A percentile compares a stretch with the other conserved stretches of the same genome.
These are phyloP conservation scores for Lutraria rhynchaena DNA, from an alignment of 1,140 invertebrate species.

Conservation along the genomic window DNA sequence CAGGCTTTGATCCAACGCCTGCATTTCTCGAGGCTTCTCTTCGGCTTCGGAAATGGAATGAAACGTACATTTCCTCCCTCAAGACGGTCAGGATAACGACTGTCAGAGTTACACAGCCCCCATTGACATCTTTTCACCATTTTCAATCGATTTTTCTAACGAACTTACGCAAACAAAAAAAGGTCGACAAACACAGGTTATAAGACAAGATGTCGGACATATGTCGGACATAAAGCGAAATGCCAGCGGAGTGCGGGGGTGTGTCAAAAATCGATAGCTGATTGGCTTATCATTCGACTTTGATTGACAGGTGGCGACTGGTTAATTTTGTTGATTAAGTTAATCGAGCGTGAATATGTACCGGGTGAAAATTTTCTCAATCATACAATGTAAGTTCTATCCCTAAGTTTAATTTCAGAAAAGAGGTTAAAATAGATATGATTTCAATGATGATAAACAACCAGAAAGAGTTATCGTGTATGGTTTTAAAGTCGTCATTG, in stretches of 20 bases:
- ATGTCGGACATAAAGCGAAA: background rate
- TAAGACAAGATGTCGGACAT: background rate
- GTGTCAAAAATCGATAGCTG: background rate
- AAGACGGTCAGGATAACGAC: slow-evolving; percentile 52
- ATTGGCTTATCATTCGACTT: background rate
- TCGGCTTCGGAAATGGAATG: slow-evolving; percentile 65
- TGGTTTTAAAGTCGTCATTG: too few relatives aligned
- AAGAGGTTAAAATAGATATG: too few relatives aligned
- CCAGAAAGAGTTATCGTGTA: too few relatives aligned
- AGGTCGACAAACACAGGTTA: too few relatives aligned
- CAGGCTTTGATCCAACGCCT: slow-evolving; percentile 65
- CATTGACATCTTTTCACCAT: slow-evolving; percentile 53
- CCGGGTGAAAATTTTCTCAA: too few relatives aligned
- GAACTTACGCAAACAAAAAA: too few relatives aligned
- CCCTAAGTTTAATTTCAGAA: too few relatives aligned
- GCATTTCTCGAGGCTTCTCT: slow-evolving; percentile 62
- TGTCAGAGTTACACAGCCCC: slow-evolving; percentile 45
- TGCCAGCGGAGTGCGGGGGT: background rate
- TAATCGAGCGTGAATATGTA: too few relatives aligned
- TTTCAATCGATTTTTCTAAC: background rate
- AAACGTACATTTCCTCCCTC: slow-evolving; percentile 44
- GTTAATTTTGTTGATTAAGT: too few relatives aligned
- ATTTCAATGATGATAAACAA: too few relatives aligned
- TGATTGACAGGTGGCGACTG: too few relatives aligned
- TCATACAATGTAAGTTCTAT: too few relatives aligned